These are phyloP conservation scores for Ostrea edulis DNA, from an alignment of 1,140 invertebrate species.

Conservation along the genomic window DNA sequence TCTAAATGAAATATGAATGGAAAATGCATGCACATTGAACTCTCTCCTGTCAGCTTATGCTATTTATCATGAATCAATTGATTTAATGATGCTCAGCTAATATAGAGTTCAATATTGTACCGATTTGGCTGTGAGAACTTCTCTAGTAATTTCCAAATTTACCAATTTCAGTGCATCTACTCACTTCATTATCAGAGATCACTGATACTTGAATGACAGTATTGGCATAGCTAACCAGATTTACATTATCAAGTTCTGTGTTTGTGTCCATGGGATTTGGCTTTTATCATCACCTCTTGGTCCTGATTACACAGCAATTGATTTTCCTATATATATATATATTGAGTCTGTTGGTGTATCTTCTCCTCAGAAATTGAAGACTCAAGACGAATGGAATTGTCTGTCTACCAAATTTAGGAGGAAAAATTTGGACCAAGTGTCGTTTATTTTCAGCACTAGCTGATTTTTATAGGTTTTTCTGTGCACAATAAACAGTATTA, in stretches of 20 bases:
- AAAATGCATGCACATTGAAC: too few species aligned
- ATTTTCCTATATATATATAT: conserved; percentile 2
- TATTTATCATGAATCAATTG: background rate
- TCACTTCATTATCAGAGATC: background rate
- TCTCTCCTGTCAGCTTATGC: too few species aligned
- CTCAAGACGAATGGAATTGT: conserved; percentile 1
- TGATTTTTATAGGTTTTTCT: too few species aligned
- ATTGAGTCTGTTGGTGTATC: background rate
- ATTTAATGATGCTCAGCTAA: background rate
- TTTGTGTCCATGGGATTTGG: background rate
- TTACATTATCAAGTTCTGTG: conserved; percentile 14
- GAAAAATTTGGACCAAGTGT: background rate
- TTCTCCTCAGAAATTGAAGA: background rate
- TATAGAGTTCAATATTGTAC: background rate
- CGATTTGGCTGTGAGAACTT: background rate
- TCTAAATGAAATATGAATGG: too few species aligned
- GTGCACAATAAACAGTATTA: too few species aligned
- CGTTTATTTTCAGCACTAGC: background rate
- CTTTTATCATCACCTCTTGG: conserved; percentile 26
- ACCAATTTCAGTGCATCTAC: background rate
- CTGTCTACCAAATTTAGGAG: background rate
- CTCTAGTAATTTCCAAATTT: background rate
- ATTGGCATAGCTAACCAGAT: background rate
- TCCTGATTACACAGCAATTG: conserved; percentile 19
- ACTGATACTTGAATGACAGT: background rate